phyloP scores from a whole-genome alignment of 2,888 invertebrate genomes.

The Chouioia cunea region DNA sequence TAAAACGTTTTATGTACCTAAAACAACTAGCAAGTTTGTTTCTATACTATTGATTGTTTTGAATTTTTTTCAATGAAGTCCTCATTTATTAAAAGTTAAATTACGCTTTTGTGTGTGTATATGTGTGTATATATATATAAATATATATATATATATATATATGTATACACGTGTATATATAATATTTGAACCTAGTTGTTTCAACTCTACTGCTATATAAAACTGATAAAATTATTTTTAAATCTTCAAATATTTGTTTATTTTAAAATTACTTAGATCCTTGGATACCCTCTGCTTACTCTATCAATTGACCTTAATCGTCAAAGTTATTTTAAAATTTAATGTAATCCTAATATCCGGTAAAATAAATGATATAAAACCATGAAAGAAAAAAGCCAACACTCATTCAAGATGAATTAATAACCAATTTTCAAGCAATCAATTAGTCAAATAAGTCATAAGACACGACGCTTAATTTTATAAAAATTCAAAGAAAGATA shows the following conservation, averaged over 20 bases:
- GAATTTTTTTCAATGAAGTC: constrained; percentile 15
- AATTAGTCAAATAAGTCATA: too few species aligned
- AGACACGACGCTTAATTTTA: too few species aligned
- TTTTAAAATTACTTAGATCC: constrained; percentile 18
- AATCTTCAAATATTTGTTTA: constrained; percentile 21
- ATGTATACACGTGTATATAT: too few species aligned
- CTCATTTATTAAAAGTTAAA: constrained; percentile 34
- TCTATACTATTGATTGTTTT: constrained; percentile 31
- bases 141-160: too few species aligned
- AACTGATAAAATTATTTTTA: constrained; percentile 34
- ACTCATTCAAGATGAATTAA: too few species aligned
- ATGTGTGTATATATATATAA: too few species aligned
- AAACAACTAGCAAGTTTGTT: constrained; percentile 24
- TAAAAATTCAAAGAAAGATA: too few species aligned
- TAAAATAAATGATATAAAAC: not conserved
- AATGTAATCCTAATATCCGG: constrained; percentile 19
- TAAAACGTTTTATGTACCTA: constrained; percentile 18
- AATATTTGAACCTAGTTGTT: constrained; percentile 41
- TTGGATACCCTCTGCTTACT: constrained; percentile 12
- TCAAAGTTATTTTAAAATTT: constrained; percentile 24
- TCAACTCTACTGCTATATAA: constrained; percentile 23
- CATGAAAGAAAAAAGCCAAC: too few species aligned
- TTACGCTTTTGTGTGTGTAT: constrained; percentile 33
- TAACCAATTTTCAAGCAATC: too few species aligned
- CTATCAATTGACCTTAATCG: constrained; percentile 23